Percentiles rank a stretch among this genome's conserved stretches.
phyloP scores from a whole-genome alignment of 1,140 invertebrate species.

The Lucilia sericata region DNA sequence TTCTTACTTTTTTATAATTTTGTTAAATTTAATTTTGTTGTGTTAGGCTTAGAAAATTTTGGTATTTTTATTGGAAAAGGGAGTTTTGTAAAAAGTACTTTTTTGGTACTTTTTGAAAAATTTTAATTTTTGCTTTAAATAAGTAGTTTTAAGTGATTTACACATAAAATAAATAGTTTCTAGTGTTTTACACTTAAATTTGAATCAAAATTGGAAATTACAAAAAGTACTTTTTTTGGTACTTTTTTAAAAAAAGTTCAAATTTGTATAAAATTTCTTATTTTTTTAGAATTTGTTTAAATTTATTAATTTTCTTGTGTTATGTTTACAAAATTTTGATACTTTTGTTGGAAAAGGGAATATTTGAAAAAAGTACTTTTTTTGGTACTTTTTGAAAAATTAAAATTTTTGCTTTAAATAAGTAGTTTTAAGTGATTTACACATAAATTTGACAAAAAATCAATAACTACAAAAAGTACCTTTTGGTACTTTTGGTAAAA shows the following conservation, averaged over 20 bases:
- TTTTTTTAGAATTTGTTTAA: too few relatives aligned
- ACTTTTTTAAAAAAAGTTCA: not conserved
- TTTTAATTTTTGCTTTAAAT: too few relatives aligned
- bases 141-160: too few relatives aligned
- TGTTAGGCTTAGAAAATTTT: not conserved
- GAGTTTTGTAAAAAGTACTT: not conserved
- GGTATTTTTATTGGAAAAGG: not conserved
- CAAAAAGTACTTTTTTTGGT: not conserved
- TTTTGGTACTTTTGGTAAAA: slow-evolving; percentile 1
- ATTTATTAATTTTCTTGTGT: not conserved
- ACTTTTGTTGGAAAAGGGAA: too few relatives aligned
- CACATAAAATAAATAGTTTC: too few relatives aligned
- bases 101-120: not conserved
- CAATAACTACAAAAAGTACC: not conserved
- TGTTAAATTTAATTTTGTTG: not conserved
- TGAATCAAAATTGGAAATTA: too few relatives aligned
- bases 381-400: not conserved
- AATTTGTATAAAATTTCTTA: too few relatives aligned
- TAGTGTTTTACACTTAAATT: too few relatives aligned
- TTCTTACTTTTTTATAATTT: not conserved
- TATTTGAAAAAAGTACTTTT: not conserved
- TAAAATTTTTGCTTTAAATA: too few relatives aligned
- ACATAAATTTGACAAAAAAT: not conserved
- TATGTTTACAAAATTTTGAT: not conserved
- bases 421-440: too few relatives aligned